Percentiles rank a stretch among this genome's conserved stretches.
Conservation (phyloP, 1,140 invertebrate species). For the Lethocerus indicus region DNA sequence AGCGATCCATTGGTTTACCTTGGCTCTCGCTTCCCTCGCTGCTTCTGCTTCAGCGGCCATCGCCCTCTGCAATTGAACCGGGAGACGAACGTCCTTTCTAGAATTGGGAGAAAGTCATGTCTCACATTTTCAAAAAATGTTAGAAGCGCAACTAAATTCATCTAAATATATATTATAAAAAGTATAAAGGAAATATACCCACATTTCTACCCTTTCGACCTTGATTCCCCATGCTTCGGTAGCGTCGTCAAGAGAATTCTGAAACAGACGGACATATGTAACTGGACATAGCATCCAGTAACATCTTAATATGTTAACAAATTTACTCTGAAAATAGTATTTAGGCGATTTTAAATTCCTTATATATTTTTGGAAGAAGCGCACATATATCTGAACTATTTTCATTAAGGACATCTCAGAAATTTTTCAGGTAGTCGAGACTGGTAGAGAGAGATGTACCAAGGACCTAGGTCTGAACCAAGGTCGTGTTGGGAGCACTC, state of each 20-base stretch:
- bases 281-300: no score
- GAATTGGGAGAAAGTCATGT: constrained; percentile 20
- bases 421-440: no score
- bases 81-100: constrained; percentile 78
- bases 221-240: constrained; percentile 96
- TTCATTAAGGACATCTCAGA: no score
- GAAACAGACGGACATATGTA: constrained; percentile 7
- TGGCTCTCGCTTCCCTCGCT: constrained; percentile 53
- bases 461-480: no score
- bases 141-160: neutral
- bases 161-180: neutral
- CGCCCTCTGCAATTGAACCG: constrained; percentile 63
- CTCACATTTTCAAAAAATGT: neutral
- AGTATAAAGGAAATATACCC: constrained; percentile 24
- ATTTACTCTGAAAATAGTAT: no score
- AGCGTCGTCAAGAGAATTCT: constrained; percentile 59
- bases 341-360: no score
- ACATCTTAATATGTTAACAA: no score
- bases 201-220: constrained; percentile 92
- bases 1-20: no score
- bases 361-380: no score
- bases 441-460: no score
- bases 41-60: constrained; percentile 83
- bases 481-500: no score
- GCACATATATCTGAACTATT: no score